Base-by-base conservation (phyloP, 2,113 vertebrate genomes). In the Marmota flaviventris region DNA sequence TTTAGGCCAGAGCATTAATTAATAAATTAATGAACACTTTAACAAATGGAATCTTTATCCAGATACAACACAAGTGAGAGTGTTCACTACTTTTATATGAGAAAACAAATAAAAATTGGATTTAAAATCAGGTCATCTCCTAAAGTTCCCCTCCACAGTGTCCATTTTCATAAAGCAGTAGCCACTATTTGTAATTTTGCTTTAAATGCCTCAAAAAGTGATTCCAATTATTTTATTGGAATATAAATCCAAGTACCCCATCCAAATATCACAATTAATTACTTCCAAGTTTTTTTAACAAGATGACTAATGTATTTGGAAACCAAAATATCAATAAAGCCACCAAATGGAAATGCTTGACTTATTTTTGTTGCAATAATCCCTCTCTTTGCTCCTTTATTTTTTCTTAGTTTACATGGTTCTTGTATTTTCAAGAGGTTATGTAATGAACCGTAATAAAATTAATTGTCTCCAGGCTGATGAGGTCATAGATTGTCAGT, bases 381-480 rank as follows among this genome's bases (percentile, higher is more conserved):
- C 65, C 53, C 51, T 34, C 42, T 39, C 25, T 11, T 12, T 48
- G 9, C 17, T 67, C 25, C 67, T 85, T 83, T 86, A 83, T 88
- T 85, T 96, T 45, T 72, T 93, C 61, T 79, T 96, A 63, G 69
- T 94, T 96, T 93, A 76, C 24, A 24, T 18, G 8, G 39, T 20
- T 32, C 78, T 96, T 91, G 27, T 78, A 42, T 96, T 96, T 96
- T 78, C 85, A 97, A 65, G n/a, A 95, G 85, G 34, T 94, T 97
- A 94, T 76, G 42, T 96, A 96, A 94, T 85, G 69, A 94, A 75
- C 63, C 63, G 51, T 96, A 94, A 96, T 97, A 95, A 94, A 97
- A 96, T 94, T 97, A 97, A 97, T 96, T 95, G 82, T 97, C 73
- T 93, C 85, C 61, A 79, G 76, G 69, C 85, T 93, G 89, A 94